phyloP scores from a whole-genome alignment of 2,113 vertebrate species.

The Coptodon bakossiorum region DNA sequence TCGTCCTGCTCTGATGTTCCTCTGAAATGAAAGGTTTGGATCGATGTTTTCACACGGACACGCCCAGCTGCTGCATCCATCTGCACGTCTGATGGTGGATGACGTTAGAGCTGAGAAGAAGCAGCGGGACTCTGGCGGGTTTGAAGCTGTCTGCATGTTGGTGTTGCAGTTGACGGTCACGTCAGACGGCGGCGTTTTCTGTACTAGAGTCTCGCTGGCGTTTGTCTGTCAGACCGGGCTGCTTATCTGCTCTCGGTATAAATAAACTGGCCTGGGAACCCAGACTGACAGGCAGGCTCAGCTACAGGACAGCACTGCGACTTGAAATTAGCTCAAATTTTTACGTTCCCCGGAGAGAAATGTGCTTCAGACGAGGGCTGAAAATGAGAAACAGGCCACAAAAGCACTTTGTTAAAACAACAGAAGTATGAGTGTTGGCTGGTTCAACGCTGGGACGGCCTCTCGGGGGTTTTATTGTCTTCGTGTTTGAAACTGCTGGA shows the following conservation, averaged over 20 bases:
- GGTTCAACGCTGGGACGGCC: neutral
- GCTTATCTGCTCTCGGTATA: neutral
- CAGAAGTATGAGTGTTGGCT: neutral
- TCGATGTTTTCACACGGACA: fast-evolving
- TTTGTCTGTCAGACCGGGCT: neutral
- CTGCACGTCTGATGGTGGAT: neutral
- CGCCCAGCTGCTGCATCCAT: neutral
- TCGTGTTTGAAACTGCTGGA: neutral
- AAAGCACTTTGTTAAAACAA: neutral
- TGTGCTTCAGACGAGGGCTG: neutral
- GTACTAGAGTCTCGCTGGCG: neutral
- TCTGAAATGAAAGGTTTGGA: neutral
- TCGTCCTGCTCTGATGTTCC: neutral
- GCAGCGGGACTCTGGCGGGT: neutral
- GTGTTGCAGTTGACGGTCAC: neutral
- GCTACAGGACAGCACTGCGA: neutral
- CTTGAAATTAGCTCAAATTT: conserved; percentile 12
- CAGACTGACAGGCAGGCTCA: neutral
- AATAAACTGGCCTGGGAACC: conserved; percentile 12
- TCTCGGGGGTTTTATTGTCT: neutral
- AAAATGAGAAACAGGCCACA: neutral
- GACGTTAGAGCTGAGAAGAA: neutral
- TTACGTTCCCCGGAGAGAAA: neutral
- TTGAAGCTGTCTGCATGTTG: neutral
- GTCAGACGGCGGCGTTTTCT: neutral